Evolutionary conservation across 2,797 vertebrate species (phyloP).

Genomic region (Okamejei kenojei): DNA sequence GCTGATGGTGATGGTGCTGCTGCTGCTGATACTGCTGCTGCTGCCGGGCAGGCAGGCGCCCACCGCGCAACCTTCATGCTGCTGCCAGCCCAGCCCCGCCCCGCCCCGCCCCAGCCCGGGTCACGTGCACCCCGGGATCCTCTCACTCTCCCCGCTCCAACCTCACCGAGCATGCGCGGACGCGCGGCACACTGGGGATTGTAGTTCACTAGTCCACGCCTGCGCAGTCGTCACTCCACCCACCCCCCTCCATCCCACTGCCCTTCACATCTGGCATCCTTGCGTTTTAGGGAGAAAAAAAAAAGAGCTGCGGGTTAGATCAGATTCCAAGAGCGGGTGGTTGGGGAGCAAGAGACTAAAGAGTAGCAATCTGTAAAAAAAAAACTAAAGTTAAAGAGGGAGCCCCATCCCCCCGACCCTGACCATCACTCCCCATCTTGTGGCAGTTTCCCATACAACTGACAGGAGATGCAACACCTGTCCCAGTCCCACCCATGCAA

Average conservation of each 20-base stretch:
- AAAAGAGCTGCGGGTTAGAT: background rate
- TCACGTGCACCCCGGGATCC: background rate
- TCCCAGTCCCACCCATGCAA: too few species aligned
- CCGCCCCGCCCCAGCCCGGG: background rate
- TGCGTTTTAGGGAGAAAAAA: background rate
- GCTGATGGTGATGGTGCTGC: background rate
- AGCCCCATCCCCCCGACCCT: too few species aligned
- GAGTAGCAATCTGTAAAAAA: background rate
- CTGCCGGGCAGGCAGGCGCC: too few species aligned
- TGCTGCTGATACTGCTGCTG: background rate
- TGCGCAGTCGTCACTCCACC: background rate
- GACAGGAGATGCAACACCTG: too few species aligned
- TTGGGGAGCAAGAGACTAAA: background rate
- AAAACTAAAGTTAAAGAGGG: too few species aligned
- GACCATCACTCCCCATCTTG: too few species aligned
- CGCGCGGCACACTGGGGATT: background rate
- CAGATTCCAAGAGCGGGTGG: background rate
- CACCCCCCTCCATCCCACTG: background rate
- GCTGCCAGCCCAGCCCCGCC: background rate
- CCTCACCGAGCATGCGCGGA: background rate
- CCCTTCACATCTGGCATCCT: background rate
- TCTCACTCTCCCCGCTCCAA: background rate
- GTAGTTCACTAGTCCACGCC: background rate
- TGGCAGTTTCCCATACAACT: too few species aligned
- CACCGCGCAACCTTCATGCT: background rate